These are phyloP conservation scores for Pasiphila rectangulata DNA, from an alignment of 2,888 invertebrate genomes.

Conservation along the genomic window DNA sequence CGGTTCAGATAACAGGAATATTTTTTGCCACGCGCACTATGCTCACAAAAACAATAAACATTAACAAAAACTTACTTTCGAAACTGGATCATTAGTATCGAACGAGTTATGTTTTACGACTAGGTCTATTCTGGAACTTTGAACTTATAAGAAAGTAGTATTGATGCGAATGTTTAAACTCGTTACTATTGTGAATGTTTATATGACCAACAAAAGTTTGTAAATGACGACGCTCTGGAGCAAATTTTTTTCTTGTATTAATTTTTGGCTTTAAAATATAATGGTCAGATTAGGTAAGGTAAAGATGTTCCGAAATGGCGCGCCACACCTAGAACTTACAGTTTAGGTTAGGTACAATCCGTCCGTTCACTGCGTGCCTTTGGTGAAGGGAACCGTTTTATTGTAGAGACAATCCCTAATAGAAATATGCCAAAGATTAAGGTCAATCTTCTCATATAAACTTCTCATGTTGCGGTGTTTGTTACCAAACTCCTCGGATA, in stretches of 20 bases:
- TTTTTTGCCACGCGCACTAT: slow-evolving; percentile 46
- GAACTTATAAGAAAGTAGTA: not conserved
- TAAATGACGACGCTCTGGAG: too few species aligned
- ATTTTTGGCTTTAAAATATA: too few species aligned
- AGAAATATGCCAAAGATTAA: not conserved
- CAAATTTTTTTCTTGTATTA: too few species aligned
- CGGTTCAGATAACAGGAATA: slow-evolving; percentile 53
- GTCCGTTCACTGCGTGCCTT: not conserved
- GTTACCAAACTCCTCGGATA: too few species aligned
- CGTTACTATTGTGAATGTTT: too few species aligned
- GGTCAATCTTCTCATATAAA: too few species aligned
- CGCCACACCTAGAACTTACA: not conserved
- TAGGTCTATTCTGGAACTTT: not conserved
- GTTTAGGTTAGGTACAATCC: not conserved
- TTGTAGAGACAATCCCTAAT: not conserved
- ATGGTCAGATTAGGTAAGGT: not conserved
- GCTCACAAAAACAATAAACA: slow-evolving; percentile 61
- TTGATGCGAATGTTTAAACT: too few species aligned
- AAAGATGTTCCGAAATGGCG: not conserved
- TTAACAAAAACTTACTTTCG: slow-evolving; percentile 39
- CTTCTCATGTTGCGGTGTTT: too few species aligned
- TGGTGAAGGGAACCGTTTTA: not conserved
- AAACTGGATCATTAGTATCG: slow-evolving; percentile 46
- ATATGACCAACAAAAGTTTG: too few species aligned
- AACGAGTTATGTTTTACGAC: slow-evolving; percentile 2